These are phyloP conservation scores for Erebia epiphron DNA, from an alignment of 2,888 invertebrate species.

Conservation along the genomic window DNA sequence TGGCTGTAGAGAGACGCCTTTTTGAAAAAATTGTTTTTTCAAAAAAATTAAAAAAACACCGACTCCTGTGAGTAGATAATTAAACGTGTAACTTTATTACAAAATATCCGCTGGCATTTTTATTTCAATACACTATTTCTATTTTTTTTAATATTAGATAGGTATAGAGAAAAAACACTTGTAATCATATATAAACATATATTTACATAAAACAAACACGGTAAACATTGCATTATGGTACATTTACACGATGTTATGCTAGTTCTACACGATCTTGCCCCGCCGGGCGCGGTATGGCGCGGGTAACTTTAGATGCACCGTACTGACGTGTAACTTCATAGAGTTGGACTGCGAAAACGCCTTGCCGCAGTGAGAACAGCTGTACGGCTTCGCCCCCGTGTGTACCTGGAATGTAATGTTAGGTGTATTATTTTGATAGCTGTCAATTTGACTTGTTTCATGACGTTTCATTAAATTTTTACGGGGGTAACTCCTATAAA, in stretches of 20 bases:
- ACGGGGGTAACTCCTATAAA: too few relatives aligned
- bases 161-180: too few relatives aligned
- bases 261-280: not conserved
- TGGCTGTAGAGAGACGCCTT: constrained; percentile 65
- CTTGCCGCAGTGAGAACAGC: constrained; percentile 62
- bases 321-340: constrained; percentile 65
- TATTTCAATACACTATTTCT: constrained; percentile 30
- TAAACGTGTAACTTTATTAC: constrained; percentile 78
- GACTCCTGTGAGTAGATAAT: constrained; percentile 71
- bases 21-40: constrained; percentile 44
- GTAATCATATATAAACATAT: not conserved
- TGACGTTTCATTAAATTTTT: too few relatives aligned
- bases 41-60: constrained; percentile 45
- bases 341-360: constrained; percentile 70
- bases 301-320: constrained; percentile 63
- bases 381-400: constrained; percentile 64
- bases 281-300: constrained; percentile 52
- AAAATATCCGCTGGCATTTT: constrained; percentile 47
- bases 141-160: too few relatives aligned
- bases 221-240: not conserved
- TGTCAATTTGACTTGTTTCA: too few relatives aligned
- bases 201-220: too few relatives aligned
- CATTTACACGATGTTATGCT: not conserved
- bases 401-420: constrained; percentile 56
- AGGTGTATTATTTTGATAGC: too few relatives aligned